phyloP scores from a whole-genome alignment of 2,797 vertebrate genomes.

The Tinamus major region DNA sequence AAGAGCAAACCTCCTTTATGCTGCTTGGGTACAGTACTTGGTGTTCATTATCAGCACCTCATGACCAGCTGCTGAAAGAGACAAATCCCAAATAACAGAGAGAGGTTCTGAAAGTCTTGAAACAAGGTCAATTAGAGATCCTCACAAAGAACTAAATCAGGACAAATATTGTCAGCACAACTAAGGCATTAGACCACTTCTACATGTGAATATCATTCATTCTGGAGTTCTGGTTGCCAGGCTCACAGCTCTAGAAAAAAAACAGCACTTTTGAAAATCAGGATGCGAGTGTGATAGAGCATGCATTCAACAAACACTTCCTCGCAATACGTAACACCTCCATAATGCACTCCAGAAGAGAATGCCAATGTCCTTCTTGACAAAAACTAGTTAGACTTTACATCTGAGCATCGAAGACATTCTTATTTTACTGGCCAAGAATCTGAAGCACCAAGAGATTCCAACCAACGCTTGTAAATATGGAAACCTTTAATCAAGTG shows the following conservation, averaged over 20 bases:
- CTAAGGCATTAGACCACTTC: not conserved
- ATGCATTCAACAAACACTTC: not conserved
- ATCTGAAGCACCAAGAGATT: not conserved
- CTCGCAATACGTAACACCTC: not conserved
- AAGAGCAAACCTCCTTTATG: not conserved
- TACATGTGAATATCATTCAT: not conserved
- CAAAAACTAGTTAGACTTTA: not conserved
- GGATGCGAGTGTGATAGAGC: not conserved
- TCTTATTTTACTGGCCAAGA: not conserved
- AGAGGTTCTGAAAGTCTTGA: not conserved
- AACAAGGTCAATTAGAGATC: not conserved
- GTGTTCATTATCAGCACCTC: not conserved
- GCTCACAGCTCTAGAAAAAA: not conserved
- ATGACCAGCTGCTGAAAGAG: not conserved
- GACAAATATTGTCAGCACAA: not conserved
- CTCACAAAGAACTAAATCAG: not conserved
- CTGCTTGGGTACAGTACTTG: not conserved
- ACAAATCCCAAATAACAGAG: not conserved
- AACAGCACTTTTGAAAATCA: not conserved
- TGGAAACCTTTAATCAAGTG: not conserved
- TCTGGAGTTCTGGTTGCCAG: not conserved
- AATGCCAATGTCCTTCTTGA: not conserved
- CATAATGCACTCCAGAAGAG: not conserved
- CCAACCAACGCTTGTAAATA: not conserved
- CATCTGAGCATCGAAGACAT: not conserved